Evolutionary conservation across 2,113 vertebrate genomes (phyloP).

Genomic region (Vidua chalybeata): DNA sequence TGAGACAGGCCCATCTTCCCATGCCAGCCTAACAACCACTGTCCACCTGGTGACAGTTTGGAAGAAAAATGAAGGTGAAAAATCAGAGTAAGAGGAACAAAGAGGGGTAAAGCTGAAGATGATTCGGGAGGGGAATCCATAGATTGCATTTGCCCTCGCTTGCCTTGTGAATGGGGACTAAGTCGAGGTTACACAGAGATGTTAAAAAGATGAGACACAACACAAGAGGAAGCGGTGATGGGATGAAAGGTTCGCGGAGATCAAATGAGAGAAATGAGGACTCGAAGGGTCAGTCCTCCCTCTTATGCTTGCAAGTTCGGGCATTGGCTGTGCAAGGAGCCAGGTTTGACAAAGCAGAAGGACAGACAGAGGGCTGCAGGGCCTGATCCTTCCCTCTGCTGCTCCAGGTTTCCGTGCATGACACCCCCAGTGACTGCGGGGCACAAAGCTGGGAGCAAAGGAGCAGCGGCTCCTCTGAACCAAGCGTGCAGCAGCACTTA

Average conservation of each 20-base stretch:
- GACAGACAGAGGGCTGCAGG: not conserved
- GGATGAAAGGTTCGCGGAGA: conserved; percentile 57
- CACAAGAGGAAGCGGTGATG: not conserved
- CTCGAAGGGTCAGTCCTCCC: conserved; percentile 61
- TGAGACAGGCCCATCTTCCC: not conserved
- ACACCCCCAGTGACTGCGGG: not conserved
- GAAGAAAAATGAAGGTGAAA: conserved; percentile 13
- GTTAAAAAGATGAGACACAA: conserved; percentile 27
- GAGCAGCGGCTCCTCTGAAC: conserved; percentile 18
- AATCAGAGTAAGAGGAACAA: conserved; percentile 28
- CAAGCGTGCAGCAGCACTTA: not conserved
- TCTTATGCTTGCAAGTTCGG: conserved; percentile 19
- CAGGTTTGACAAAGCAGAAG: conserved; percentile 39
- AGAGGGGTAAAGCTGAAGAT: conserved; percentile 27
- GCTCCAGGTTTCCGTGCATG: not conserved
- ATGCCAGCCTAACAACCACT: not conserved
- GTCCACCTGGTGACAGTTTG: not conserved
- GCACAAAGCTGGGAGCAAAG: conserved; percentile 43
- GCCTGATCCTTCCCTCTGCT: not conserved
- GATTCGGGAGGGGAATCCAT: conserved; percentile 17
- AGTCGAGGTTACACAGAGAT: not conserved
- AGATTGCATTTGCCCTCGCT: conserved; percentile 18
- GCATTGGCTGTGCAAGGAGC: conserved; percentile 24
- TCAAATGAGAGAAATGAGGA: conserved; percentile 58
- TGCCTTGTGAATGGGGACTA: conserved; percentile 25